Conservation (phyloP, 1,140 invertebrate species). For the Lineus longissimus region DNA sequence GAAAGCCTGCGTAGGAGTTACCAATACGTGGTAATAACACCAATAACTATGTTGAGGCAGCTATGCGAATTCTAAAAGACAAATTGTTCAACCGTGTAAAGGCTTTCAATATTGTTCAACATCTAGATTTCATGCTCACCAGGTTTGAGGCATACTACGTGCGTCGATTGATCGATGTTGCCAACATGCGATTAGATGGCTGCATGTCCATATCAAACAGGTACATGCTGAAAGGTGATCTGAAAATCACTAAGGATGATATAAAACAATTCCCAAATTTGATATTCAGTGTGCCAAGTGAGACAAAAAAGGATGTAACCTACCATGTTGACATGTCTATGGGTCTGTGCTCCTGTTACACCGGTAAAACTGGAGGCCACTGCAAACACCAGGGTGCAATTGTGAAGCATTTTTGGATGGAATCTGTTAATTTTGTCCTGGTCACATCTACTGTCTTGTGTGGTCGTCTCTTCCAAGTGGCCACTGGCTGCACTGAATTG, state of each 20-base stretch:
- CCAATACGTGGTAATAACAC: too few relatives aligned
- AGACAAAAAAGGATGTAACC: neutral
- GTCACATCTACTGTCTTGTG: too few relatives aligned
- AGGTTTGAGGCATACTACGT: too few relatives aligned
- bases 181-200: neutral
- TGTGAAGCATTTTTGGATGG: too few relatives aligned
- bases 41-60: too few relatives aligned
- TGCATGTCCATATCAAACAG: neutral
- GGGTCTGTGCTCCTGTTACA: neutral
- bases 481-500: too few relatives aligned
- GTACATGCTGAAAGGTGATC: neutral
- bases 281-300: neutral
- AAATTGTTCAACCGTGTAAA: slow-evolving; percentile 11
- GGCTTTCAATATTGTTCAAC: slow-evolving; percentile 7
- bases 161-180: too few relatives aligned
- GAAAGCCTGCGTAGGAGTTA: neutral
- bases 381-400: neutral
- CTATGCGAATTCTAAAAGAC: slow-evolving; percentile 10
- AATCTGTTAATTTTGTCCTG: too few relatives aligned
- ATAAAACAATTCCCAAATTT: neutral
- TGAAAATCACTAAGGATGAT: neutral
- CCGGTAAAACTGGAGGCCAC: neutral
- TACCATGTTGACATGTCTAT: too few relatives aligned
- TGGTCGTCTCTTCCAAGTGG: too few relatives aligned
- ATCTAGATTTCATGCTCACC: slow-evolving; percentile 8